Evolutionary conservation across 2,797 vertebrate species (phyloP).

Genomic region (Peromyscus nudipes): DNA sequence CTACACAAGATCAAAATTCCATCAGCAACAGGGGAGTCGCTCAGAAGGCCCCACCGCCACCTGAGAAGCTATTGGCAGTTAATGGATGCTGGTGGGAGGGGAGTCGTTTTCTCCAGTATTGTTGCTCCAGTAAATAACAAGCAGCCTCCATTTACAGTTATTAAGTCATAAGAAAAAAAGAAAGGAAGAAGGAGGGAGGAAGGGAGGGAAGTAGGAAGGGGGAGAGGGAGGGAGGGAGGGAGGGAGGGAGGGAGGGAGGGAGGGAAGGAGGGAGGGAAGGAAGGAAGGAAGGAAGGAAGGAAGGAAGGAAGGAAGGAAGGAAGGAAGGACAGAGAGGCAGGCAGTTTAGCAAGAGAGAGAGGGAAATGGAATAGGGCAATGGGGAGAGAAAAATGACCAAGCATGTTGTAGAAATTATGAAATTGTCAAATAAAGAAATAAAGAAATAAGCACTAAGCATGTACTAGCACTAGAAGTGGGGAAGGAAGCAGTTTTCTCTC

Average conservation of each 20-base stretch:
- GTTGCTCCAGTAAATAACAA: background rate
- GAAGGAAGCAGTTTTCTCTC: slow-evolving; percentile 4
- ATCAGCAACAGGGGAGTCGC: background rate
- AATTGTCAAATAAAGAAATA: background rate
- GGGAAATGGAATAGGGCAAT: background rate
- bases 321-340: background rate
- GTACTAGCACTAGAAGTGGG: background rate
- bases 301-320: no score
- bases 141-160: background rate
- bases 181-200: accelerated
- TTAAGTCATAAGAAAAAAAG: background rate
- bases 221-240: no score
- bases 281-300: background rate
- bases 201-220: no score
- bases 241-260: no score
- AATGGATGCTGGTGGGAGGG: background rate
- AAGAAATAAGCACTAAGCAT: background rate
- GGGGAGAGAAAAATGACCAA: background rate
- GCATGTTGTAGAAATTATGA: background rate
- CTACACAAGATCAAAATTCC: background rate
- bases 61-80: background rate
- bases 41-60: background rate
- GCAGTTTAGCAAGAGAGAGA: background rate
- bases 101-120: background rate
- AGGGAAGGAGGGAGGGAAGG: background rate